Conservation (phyloP, 2,888 invertebrate species). For the Lasiommata megera region DNA sequence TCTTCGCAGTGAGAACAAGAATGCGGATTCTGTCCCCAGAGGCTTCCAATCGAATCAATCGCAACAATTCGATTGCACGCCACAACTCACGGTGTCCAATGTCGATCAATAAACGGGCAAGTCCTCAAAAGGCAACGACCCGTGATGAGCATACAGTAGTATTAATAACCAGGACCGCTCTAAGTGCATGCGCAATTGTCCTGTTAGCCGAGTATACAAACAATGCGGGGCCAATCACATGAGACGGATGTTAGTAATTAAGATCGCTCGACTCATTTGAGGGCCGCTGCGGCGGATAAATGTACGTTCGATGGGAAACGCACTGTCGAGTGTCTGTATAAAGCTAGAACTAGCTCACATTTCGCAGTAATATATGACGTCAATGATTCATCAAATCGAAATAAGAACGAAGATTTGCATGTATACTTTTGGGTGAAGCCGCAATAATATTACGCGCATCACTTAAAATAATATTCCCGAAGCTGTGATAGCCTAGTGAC, state of each 20-base stretch:
- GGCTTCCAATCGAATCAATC: slow-evolving; percentile 15
- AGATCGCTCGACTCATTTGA: slow-evolving; percentile 64
- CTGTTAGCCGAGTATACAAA: slow-evolving; percentile 60
- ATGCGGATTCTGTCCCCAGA: neutral
- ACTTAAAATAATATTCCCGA: too few relatives aligned
- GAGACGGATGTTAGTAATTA: slow-evolving; percentile 71
- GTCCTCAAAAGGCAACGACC: slow-evolving; percentile 33
- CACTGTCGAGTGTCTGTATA: slow-evolving; percentile 2
- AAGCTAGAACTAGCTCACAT: neutral
- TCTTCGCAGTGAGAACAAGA: neutral
- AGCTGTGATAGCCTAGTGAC: too few relatives aligned
- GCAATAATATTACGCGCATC: too few relatives aligned
- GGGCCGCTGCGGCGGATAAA: slow-evolving; percentile 34
- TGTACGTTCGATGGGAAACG: slow-evolving; percentile 20
- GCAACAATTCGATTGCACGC: slow-evolving; percentile 27
- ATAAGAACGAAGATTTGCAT: too few relatives aligned
- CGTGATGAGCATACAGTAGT: slow-evolving; percentile 30
- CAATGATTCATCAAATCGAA: too few relatives aligned
- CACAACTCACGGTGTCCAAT: slow-evolving; percentile 16
- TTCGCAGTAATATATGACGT: too few relatives aligned
- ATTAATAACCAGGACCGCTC: slow-evolving; percentile 43
- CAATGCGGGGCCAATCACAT: slow-evolving; percentile 69
- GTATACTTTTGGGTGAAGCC: too few relatives aligned
- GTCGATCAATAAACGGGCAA: slow-evolving; percentile 28
- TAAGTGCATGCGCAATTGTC: slow-evolving; percentile 64